These are phyloP conservation scores for Coptotermes formosanus DNA, from an alignment of 1,140 invertebrate species.

Conservation along the genomic window DNA sequence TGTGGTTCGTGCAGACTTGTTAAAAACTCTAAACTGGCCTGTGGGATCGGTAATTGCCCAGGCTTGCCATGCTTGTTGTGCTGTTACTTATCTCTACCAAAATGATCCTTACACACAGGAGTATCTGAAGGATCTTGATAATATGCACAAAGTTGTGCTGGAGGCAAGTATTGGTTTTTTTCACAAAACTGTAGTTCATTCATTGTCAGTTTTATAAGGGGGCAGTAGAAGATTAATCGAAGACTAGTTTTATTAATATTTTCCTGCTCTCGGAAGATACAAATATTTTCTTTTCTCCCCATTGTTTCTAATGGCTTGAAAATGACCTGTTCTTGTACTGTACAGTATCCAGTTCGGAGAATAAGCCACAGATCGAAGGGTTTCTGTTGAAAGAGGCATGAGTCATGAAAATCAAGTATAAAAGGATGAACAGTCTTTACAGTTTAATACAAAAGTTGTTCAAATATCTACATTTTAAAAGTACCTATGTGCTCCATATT, in stretches of 20 bases:
- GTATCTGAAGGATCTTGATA: slow-evolving; percentile 82
- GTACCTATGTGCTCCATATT: no score
- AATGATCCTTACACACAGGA: slow-evolving; percentile 71
- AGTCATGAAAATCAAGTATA: no score
- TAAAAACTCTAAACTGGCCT: slow-evolving; percentile 76
- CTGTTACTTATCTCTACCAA: slow-evolving; percentile 74
- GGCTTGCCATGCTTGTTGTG: slow-evolving; percentile 90
- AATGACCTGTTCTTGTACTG: no score
- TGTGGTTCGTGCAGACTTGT: slow-evolving; percentile 71
- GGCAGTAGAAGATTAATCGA: not conserved
- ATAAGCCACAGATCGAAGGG: no score
- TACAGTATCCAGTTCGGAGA: no score
- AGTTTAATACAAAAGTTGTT: no score
- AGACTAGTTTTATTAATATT: not conserved
- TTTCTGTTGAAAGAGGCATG: no score
- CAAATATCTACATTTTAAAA: no score
- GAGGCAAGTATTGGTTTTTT: slow-evolving; percentile 56
- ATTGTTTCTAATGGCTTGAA: no score
- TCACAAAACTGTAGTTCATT: slow-evolving; percentile 22
- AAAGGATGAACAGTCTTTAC: no score
- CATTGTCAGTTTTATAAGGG: not conserved
- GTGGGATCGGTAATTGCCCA: slow-evolving; percentile 89
- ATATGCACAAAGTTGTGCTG: slow-evolving; percentile 95
- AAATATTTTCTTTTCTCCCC: no score
- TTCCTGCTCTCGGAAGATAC: no score